Percentiles rank a stretch among this genome's conserved stretches.
phyloP scores from a whole-genome alignment of 2,888 invertebrate species.

The Stenoptilia bipunctidactyla region DNA sequence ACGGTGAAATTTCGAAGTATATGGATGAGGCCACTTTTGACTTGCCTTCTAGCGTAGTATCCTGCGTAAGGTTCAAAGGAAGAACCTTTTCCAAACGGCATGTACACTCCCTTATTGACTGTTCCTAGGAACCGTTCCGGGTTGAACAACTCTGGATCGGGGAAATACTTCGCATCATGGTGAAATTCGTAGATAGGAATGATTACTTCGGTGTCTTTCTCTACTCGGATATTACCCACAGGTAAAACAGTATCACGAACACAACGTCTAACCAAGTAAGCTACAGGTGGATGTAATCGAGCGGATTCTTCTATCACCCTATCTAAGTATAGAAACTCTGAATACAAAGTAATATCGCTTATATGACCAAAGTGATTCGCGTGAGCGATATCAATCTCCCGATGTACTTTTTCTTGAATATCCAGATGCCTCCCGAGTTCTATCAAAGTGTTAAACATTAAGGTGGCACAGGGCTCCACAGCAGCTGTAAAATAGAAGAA shows the following conservation, averaged over 20 bases:
- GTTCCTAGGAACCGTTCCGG: constrained; percentile 37
- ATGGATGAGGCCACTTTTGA: constrained; percentile 24
- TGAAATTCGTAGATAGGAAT: constrained; percentile 41
- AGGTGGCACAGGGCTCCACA: constrained; percentile 40
- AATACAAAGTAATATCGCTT: constrained; percentile 25
- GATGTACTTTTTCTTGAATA: constrained; percentile 29
- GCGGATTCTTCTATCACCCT: constrained; percentile 32
- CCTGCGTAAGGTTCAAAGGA: constrained; percentile 18
- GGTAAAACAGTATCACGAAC: constrained; percentile 31
- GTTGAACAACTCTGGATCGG: constrained; percentile 50
- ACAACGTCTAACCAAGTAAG: constrained; percentile 27
- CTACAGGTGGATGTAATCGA: constrained; percentile 37
- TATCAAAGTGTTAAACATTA: constrained; percentile 30
- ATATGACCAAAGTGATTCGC: constrained; percentile 23
- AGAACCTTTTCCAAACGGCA: background rate
- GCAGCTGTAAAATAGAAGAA: constrained; percentile 50
- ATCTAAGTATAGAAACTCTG: constrained; percentile 35
- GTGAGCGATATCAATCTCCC: constrained; percentile 35
- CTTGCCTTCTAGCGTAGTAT: background rate
- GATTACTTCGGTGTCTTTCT: constrained; percentile 32
- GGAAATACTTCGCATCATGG: constrained; percentile 44
- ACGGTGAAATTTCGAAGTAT: constrained; percentile 26
- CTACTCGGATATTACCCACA: constrained; percentile 34
- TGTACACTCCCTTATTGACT: constrained; percentile 11
- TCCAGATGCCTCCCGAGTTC: constrained; percentile 39